Evolutionary conservation across 2,797 vertebrate species (phyloP), one percentile per base, ranked within the genome.

Genomic region (Tinamus major): DNA sequence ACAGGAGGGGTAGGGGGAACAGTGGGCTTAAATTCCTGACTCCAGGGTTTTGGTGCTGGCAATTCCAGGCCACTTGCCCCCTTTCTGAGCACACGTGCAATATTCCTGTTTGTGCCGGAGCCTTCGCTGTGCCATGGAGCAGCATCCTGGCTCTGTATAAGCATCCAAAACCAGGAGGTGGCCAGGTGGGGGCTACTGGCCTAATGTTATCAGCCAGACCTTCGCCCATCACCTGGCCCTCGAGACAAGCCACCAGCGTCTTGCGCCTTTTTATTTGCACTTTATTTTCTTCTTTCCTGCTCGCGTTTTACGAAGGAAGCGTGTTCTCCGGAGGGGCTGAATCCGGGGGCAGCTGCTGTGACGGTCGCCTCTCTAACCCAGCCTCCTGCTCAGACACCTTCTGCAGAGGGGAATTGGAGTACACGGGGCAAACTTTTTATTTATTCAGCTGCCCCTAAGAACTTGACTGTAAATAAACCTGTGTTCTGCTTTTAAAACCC

Each of bases 381-480:
- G 61, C 61, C 79, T 74, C 93, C 90, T 18, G 2, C 80, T 79
- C 87, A 79, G 93, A 92, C 94, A 81, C 80, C 94, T 87, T 83
- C 75, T 69, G 62, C 55, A 63, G 72, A 92, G 92, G 87, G 87
- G 79, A 95, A 72, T 62, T 84, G 85, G 85, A 88, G 72, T 75
- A 89, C 78, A 89, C 67, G 69, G 92, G 96, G 94, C 96, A 90
- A 93, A 90, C 69, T 91, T 96, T 96, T 97, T 97, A 97, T 98
- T 98, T 98, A 98, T 98, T 98, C 97, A 96, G 96, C 97, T 96
- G 91, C 97, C 97, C 96, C 3, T 84, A 85, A 96, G 85, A 97
- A 97, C 97, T 97, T 97, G 96, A 97, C 77, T 98, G 96, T 98
- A 98, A 98, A 98, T 98, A 97, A 97, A 97, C 96, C 88, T 91